Conservation (phyloP, 2,113 vertebrate species). For the Eulemur macaco region DNA sequence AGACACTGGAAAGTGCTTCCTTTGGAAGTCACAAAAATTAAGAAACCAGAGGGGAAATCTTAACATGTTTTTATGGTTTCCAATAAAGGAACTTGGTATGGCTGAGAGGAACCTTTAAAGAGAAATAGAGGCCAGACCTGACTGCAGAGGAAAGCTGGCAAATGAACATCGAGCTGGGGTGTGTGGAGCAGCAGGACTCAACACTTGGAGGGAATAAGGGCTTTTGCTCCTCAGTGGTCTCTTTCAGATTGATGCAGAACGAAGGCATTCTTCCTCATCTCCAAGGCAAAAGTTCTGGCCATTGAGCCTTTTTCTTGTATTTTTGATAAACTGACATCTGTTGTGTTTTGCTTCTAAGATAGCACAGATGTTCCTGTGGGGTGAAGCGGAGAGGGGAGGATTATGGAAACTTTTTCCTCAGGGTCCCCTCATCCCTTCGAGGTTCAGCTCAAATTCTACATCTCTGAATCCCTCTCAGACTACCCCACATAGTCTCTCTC, state of each 20-base stretch:
- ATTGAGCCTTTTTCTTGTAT: background rate
- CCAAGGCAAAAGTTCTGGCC: background rate
- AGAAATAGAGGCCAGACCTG: background rate
- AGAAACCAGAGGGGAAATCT: constrained; percentile 2
- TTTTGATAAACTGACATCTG: background rate
- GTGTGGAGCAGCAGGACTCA: rapidly evolving
- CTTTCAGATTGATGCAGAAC: background rate
- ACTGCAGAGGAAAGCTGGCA: background rate
- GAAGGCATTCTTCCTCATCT: background rate
- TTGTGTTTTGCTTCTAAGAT: background rate
- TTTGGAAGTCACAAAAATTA: constrained; percentile 64
- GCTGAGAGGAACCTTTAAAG: background rate
- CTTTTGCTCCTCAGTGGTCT: background rate
- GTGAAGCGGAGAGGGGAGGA: too few species aligned
- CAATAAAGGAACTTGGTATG: constrained; percentile 36
- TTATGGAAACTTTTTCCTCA: background rate
- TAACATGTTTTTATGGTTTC: constrained; percentile 36
- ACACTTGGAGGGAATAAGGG: background rate
- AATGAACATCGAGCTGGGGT: background rate
- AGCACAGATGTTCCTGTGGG: background rate
- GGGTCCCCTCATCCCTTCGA: background rate
- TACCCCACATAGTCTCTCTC: background rate
- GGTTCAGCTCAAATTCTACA: background rate
- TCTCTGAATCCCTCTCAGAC: background rate
- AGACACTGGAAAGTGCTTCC: constrained; percentile 19